Evolutionary conservation across 2,888 invertebrate species (phyloP), one percentile per base, ranked within the genome.

Genomic region (Dichetophora obliterata): DNA sequence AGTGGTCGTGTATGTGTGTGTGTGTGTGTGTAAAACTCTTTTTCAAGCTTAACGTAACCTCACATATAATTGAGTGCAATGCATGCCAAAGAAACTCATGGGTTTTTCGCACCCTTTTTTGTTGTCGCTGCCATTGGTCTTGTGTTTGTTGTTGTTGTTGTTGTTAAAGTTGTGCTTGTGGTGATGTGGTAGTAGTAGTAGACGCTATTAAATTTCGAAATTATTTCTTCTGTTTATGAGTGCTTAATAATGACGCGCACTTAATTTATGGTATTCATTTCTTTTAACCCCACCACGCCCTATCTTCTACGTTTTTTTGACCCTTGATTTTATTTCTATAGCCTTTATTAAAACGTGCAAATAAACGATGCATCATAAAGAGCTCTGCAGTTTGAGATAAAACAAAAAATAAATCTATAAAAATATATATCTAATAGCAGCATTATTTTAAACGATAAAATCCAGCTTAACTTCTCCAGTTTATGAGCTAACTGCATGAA

Each of bases 191-290:
- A 8, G 0, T 61, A 34, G 8, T 34, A 3, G 31, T 63, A 50
- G 9, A 8, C 48, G 43, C 50, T 73, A 8, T 24, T 48, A 61
- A 73, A 63, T 27, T 59, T 24, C 48, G 48, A 50, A n/a, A 73
- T 73, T 63, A 73, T 73, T 63, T 61, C 34, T 24, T 31, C 37
- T 52, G 57, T 70, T n/a, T 70, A 52, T 52, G n/a, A 27, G 19
- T 48, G 19, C 43, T 66, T 19, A 24, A 66, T 24, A 24, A 16
- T 43, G 66, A 66, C 37, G 22, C 24, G 48, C 48, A 27, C 27
- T 50, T 50, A 24, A 27, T 68, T 68, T 68, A 68, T 50, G 68
- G 22, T 27, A 48, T 16, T n/a, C 52, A 48, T 22, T 50, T 66
- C 19, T 59, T 59, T 59, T 0, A 14, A 1, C 3, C 59, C 27